Evolutionary conservation across 1,140 invertebrate species (phyloP).

Genomic region (Drosophila melanica): DNA sequence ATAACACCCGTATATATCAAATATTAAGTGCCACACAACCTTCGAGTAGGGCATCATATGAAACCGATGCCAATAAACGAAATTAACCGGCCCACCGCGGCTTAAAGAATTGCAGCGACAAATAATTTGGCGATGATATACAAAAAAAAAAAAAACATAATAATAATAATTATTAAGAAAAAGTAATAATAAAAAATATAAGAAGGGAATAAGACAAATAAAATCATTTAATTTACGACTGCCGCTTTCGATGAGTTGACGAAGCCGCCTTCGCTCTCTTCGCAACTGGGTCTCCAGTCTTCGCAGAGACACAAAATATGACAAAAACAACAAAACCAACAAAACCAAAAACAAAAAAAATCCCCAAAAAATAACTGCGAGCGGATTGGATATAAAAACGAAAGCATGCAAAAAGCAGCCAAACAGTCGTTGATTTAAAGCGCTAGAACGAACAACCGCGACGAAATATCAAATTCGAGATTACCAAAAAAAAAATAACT

Average conservation of each 20-base stretch:
- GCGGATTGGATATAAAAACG: slow-evolving; percentile 77
- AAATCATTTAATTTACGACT: slow-evolving; percentile 82
- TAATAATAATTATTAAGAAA: slow-evolving; percentile 50
- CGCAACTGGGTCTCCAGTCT: slow-evolving; percentile 61
- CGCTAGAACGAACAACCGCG: slow-evolving; percentile 63
- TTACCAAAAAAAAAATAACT: not conserved
- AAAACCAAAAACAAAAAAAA: slow-evolving; percentile 19
- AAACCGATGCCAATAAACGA: slow-evolving; percentile 34
- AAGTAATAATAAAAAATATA: slow-evolving; percentile 29
- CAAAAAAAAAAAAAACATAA: too few relatives aligned
- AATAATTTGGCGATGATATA: slow-evolving; percentile 57
- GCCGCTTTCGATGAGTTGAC: slow-evolving; percentile 48
- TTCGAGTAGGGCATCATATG: slow-evolving; percentile 69
- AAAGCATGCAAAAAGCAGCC: slow-evolving; percentile 62
- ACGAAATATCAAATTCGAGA: slow-evolving; percentile 27
- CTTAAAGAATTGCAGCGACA: slow-evolving; percentile 68
- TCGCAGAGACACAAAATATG: slow-evolving; percentile 14
- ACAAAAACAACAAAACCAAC: slow-evolving; percentile 43
- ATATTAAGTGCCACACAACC: slow-evolving; percentile 63
- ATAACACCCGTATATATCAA: slow-evolving; percentile 44
- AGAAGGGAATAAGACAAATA: slow-evolving; percentile 49
- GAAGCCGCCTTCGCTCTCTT: slow-evolving; percentile 29
- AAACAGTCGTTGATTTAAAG: slow-evolving; percentile 63
- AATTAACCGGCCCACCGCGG: slow-evolving; percentile 58
- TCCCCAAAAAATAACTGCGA: slow-evolving; percentile 27